A percentile compares a stretch with the other conserved stretches of the same genome.
These are phyloP conservation scores for Oryzias woworae DNA, from an alignment of 2,113 vertebrate genomes.

Conservation along the genomic window DNA sequence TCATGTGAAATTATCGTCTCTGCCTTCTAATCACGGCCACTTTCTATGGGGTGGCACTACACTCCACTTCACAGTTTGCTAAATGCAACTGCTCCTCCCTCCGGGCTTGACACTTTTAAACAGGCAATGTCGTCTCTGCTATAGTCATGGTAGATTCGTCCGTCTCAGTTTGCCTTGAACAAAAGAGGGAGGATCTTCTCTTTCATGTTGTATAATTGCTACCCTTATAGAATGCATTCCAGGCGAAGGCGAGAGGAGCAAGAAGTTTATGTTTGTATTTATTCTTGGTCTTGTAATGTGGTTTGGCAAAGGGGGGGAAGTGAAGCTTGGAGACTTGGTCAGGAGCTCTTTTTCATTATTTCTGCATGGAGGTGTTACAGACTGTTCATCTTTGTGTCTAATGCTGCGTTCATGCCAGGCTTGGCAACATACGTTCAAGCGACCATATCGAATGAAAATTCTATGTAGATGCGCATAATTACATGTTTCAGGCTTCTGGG, in stretches of 20 bases:
- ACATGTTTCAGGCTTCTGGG: background rate
- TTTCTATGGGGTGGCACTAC: conserved; percentile 5
- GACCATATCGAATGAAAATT: background rate
- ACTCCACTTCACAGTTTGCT: conserved; percentile 4
- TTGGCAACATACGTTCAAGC: no score
- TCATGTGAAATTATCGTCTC: conserved; percentile 40
- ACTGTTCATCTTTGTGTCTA: conserved; percentile 11
- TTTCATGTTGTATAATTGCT: conserved; percentile 12
- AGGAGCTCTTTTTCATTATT: conserved; percentile 41
- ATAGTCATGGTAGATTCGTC: conserved; percentile 41
- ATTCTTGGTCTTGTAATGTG: conserved; percentile 36
- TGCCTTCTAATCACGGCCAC: conserved; percentile 28
- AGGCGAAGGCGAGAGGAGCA: background rate
- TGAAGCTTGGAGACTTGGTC: conserved; percentile 37
- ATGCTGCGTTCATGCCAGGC: no score
- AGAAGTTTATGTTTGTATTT: conserved; percentile 5
- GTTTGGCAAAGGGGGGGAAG: conserved; percentile 45
- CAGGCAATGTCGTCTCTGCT: conserved; percentile 16
- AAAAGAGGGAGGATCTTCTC: conserved; percentile 11
- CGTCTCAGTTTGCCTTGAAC: conserved; percentile 29
- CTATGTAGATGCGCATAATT: background rate
- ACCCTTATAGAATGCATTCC: conserved; percentile 22
- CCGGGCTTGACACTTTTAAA: conserved; percentile 6
- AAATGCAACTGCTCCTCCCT: background rate
- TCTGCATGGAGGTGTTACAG: conserved; percentile 41